Evolutionary conservation across 2,113 vertebrate species (phyloP).

Genomic region (Indicator indicator): DNA sequence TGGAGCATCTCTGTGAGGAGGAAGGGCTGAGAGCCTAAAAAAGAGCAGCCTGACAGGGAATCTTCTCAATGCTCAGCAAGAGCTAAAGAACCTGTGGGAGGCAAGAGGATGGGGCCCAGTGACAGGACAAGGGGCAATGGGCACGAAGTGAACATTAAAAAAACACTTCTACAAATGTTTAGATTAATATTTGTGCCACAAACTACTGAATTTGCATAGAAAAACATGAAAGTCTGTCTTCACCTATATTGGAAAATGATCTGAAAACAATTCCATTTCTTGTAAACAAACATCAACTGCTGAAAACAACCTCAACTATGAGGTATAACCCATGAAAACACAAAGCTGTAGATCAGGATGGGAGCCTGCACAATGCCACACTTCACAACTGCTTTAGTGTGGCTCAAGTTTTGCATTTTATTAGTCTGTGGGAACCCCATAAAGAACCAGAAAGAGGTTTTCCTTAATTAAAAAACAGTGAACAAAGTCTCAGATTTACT

Average conservation of each 20-base stretch:
- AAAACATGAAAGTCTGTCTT: not conserved
- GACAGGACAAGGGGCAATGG: no score
- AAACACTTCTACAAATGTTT: no score
- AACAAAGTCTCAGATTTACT: not conserved
- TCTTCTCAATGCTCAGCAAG: no score
- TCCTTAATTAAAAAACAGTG: not conserved
- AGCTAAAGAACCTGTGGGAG: no score
- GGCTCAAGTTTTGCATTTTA: not conserved
- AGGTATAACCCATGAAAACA: rapidly evolving
- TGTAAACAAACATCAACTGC: not conserved
- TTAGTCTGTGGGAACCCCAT: not conserved
- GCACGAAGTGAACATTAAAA: no score
- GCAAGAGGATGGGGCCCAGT: no score
- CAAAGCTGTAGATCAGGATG: not conserved
- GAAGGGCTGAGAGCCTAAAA: no score
- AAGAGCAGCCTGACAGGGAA: no score
- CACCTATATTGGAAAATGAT: not conserved
- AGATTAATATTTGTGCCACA: not conserved
- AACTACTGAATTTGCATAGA: not conserved
- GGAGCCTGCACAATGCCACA: not conserved
- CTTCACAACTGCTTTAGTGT: not conserved
- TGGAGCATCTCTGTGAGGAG: no score
- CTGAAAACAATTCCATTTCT: not conserved
- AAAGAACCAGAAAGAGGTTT: not conserved
- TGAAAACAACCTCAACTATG: not conserved